Conservation (phyloP, 2,113 vertebrate species). For the Notothenia rossii region DNA sequence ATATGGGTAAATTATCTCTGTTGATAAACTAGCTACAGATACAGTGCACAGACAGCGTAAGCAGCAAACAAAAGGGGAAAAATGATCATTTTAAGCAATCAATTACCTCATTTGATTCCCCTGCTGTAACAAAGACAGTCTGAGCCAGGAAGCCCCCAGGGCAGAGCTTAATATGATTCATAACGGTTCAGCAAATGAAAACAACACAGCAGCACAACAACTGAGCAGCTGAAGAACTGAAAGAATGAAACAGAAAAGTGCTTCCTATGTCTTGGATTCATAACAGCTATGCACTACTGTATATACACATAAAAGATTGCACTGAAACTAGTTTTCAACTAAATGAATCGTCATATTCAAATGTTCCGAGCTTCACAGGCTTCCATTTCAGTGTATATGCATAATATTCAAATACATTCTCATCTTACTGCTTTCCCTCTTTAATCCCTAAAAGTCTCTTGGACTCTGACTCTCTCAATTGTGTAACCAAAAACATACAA, state of each 20-base stretch:
- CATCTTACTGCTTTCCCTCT: slow-evolving; percentile 17
- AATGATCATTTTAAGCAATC: slow-evolving; percentile 54
- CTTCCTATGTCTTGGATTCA: slow-evolving; percentile 8
- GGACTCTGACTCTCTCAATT: slow-evolving; percentile 2
- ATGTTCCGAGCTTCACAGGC: not conserved
- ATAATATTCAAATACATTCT: slow-evolving; percentile 16
- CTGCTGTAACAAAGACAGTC: slow-evolving; percentile 37
- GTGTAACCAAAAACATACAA: not conserved
- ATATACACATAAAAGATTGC: not conserved
- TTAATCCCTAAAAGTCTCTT: slow-evolving; percentile 3
- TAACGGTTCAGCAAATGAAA: slow-evolving; percentile 8
- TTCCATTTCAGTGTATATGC: slow-evolving; percentile 16
- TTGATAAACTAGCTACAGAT: slow-evolving; percentile 32
- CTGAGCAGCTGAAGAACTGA: not conserved
- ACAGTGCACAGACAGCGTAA: slow-evolving; percentile 12
- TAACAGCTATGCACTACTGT: not conserved
- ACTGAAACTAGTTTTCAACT: slow-evolving; percentile 4
- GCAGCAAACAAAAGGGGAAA: slow-evolving; percentile 28
- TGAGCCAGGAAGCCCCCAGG: slow-evolving; percentile 48
- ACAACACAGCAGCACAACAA: slow-evolving; percentile 3
- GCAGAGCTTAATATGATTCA: slow-evolving; percentile 44
- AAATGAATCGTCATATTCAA: slow-evolving; percentile 5
- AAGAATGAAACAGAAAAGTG: not conserved
- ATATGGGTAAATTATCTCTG: slow-evolving; percentile 18
- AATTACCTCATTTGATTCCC: slow-evolving; percentile 61